Percentiles rank a stretch among this genome's conserved stretches.
phyloP scores from a whole-genome alignment of 2,888 invertebrate species.

The Frankliniella fusca region DNA sequence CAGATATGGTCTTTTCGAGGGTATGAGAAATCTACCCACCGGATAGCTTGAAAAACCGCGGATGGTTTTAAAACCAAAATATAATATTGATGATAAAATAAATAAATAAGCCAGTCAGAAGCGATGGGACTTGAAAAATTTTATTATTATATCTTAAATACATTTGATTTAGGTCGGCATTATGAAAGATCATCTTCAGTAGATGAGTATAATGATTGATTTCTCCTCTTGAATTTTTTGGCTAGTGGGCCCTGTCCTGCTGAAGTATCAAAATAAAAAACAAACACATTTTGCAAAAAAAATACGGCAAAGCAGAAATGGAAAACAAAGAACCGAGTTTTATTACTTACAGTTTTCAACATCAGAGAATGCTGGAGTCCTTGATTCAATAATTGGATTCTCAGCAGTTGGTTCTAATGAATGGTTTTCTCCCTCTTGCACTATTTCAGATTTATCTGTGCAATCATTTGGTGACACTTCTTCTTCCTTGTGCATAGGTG shows the following conservation, averaged over 20 bases:
- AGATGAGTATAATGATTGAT: slow-evolving; percentile 46
- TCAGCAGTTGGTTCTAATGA: slow-evolving; percentile 7
- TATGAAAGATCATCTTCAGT: slow-evolving; percentile 31
- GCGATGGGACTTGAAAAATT: not conserved
- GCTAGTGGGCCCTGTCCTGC: not conserved
- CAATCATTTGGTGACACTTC: not conserved
- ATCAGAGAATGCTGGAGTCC: not conserved
- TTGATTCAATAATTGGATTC: slow-evolving; percentile 5
- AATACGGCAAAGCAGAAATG: not conserved
- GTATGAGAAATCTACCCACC: too few species aligned
- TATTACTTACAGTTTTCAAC: not conserved
- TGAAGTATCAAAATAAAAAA: not conserved
- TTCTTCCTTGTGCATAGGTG: not conserved
- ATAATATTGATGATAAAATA: not conserved
- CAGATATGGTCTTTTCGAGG: too few species aligned
- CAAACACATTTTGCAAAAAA: not conserved
- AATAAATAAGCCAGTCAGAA: not conserved
- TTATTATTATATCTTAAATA: not conserved
- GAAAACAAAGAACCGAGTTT: not conserved
- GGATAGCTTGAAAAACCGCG: too few species aligned
- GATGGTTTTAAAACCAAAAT: too few species aligned
- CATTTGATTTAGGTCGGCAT: not conserved
- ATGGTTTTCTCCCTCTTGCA: not conserved
- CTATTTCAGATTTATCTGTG: not conserved
- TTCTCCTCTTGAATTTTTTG: slow-evolving; percentile 50